Evolutionary conservation across 1,140 invertebrate genomes (phyloP).

Genomic region (Cryptotermes secundus): DNA sequence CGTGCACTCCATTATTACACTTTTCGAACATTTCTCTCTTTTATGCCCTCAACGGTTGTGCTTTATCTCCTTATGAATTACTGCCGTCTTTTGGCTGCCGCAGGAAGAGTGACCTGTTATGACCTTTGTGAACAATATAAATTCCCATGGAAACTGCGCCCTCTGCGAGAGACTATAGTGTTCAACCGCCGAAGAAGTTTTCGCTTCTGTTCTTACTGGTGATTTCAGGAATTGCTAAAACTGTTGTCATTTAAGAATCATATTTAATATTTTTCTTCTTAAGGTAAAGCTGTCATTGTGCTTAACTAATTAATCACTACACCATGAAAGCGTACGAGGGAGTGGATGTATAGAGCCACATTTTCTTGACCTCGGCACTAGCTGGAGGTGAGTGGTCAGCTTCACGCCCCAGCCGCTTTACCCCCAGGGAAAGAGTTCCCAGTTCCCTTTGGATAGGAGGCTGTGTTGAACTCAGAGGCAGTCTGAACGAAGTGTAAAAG

Average conservation of each 20-base stretch:
- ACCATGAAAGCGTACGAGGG: no score
- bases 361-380: no score
- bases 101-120: neutral
- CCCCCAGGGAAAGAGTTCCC: no score
- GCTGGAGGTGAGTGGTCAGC: no score
- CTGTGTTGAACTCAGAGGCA: no score
- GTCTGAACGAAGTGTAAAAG: no score
- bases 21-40: neutral
- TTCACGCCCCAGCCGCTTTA: no score
- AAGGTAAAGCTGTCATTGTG: no score
- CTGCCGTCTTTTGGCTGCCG: conserved; percentile 1
- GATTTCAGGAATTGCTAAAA: neutral
- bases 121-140: neutral
- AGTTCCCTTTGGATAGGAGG: no score
- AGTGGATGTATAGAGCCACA: no score
- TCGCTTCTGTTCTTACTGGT: neutral
- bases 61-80: conserved; percentile 14
- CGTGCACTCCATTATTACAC: neutral
- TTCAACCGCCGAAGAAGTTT: neutral
- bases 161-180: neutral
- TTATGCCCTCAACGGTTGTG: neutral
- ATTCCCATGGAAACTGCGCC: neutral
- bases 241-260: neutral
- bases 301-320: no score
- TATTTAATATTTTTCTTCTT: no score